These are phyloP conservation scores for Bimastos eiseni DNA, from an alignment of 2,888 invertebrate species.

Conservation along the genomic window DNA sequence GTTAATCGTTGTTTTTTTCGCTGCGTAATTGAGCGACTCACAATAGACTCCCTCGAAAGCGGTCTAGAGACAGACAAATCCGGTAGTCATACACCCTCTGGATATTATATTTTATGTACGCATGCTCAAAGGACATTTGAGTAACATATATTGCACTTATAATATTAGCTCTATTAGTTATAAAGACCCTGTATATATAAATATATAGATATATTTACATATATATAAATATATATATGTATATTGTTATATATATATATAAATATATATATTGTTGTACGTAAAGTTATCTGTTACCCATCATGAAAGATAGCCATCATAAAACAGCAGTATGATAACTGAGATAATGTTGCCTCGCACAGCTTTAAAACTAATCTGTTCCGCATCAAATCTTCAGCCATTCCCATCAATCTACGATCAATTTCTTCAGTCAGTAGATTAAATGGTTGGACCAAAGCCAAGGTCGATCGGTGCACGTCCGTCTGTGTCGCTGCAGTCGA, in stretches of 20 bases:
- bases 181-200: no score
- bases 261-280: not conserved
- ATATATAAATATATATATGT: no score
- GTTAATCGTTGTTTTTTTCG: not conserved
- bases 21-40: not conserved
- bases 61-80: not conserved
- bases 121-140: no score
- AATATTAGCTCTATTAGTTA: no score
- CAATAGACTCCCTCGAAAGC: not conserved
- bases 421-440: not conserved
- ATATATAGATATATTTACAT: no score
- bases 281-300: not conserved
- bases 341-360: not conserved
- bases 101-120: no score
- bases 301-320: not conserved
- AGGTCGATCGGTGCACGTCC: not conserved
- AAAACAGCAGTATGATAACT: not conserved
- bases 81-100: not conserved
- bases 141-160: no score
- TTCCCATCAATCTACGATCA: not conserved
- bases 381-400: not conserved
- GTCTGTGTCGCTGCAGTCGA: not conserved
- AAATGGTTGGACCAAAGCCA: not conserved
- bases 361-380: not conserved
- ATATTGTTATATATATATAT: no score